A percentile compares a stretch with the other conserved stretches of the same genome.
These are phyloP conservation scores for Bufo bufo DNA, from an alignment of 2,113 vertebrate genomes.

Conservation along the genomic window DNA sequence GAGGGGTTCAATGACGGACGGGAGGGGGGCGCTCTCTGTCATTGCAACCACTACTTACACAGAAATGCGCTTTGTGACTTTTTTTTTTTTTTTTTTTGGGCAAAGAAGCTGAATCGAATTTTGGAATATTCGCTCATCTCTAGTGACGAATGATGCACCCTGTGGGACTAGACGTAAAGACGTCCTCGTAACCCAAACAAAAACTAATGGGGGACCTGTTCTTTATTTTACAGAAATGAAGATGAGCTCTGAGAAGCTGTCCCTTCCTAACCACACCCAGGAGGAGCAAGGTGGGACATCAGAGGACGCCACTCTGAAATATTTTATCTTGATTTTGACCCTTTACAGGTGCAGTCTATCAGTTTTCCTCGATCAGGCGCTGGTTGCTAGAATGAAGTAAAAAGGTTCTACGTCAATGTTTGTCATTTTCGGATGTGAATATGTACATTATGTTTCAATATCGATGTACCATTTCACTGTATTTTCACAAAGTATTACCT, in stretches of 20 bases:
- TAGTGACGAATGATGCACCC: no score
- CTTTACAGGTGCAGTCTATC: not conserved
- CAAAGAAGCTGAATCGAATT: no score
- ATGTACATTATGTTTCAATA: not conserved
- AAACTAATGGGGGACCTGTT: not conserved
- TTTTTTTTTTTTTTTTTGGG: no score
- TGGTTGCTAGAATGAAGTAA: not conserved
- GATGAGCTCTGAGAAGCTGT: conserved; percentile 62
- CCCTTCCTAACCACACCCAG: conserved; percentile 38
- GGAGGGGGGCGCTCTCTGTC: no score
- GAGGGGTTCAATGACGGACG: no score
- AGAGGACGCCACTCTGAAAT: not conserved
- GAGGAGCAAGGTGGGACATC: conserved; percentile 63
- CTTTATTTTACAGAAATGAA: conserved; percentile 51
- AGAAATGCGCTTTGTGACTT: no score
- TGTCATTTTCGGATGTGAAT: not conserved
- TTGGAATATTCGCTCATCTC: no score
- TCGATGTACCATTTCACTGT: not conserved
- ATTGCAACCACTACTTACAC: no score
- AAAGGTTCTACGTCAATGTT: not conserved
- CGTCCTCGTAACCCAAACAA: no score
- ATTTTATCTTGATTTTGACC: not conserved
- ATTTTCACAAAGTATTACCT: not conserved
- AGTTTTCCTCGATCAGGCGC: not conserved
- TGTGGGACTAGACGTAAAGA: no score